These are phyloP conservation scores for Acomys russatus DNA, from an alignment of 2,797 vertebrate species.

Conservation along the genomic window DNA sequence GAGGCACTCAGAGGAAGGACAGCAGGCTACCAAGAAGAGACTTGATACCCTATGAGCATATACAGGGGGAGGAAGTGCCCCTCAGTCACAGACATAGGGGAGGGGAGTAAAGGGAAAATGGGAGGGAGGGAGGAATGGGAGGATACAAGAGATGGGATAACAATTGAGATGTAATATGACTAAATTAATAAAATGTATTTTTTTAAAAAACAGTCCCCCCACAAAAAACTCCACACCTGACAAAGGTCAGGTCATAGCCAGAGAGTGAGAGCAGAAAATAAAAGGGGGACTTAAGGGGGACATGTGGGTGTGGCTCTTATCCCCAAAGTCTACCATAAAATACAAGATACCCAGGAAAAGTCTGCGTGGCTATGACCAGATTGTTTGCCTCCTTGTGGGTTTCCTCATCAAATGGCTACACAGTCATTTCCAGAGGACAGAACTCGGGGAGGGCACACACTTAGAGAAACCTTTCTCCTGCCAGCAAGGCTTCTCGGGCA, in stretches of 20 bases:
- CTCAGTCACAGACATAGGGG: no score
- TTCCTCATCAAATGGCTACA: background rate
- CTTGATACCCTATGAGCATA: no score
- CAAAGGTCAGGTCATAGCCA: background rate
- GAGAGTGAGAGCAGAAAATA: background rate
- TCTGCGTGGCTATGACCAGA: fast-evolving
- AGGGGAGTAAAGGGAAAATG: no score
- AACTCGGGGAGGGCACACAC: background rate
- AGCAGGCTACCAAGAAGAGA: no score
- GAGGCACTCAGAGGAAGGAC: no score
- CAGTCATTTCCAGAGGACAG: background rate
- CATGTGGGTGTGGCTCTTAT: fast-evolving
- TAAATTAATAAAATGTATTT: no score
- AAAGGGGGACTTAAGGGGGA: background rate
- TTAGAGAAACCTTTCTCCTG: background rate
- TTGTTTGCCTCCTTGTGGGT: background rate
- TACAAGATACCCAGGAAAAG: background rate
- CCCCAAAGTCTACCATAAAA: background rate
- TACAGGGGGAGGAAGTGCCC: no score
- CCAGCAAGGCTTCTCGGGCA: background rate
- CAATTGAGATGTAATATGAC: no score
- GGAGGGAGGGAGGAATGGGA: no score
- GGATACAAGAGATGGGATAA: no score
- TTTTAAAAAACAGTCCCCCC: no score
- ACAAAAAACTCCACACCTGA: background rate